These are phyloP conservation scores for Rhinatrema bivittatum DNA, from an alignment of 2,797 vertebrate genomes.

Conservation along the genomic window DNA sequence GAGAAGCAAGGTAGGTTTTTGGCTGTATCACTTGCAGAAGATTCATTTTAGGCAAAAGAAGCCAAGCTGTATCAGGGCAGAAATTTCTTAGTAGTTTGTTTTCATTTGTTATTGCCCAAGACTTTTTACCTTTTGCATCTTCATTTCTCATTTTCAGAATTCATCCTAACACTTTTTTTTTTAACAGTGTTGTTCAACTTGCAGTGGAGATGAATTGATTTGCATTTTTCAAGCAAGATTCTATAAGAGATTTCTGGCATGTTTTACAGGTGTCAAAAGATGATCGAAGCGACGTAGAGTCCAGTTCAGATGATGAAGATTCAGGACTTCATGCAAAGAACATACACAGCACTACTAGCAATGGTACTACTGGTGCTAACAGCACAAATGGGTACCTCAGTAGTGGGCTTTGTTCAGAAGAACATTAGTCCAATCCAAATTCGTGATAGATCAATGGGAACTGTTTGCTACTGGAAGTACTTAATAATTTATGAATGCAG, in stretches of 20 bases:
- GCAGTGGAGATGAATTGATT: neutral
- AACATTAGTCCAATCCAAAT: constrained; percentile 69
- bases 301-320: constrained; percentile 92
- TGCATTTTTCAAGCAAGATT: neutral
- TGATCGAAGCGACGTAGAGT: constrained; percentile 88
- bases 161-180: too few relatives aligned
- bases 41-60: too few relatives aligned
- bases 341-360: constrained; percentile 58
- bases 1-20: too few relatives aligned
- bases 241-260: neutral
- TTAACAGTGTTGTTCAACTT: too few relatives aligned
- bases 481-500: constrained; percentile 69
- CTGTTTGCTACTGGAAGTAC: constrained; percentile 74
- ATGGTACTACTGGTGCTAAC: constrained; percentile 69
- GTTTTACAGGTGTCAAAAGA: constrained; percentile 83
- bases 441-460: constrained; percentile 61
- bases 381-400: constrained; percentile 91
- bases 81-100: too few relatives aligned
- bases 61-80: too few relatives aligned
- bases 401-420: constrained; percentile 62
- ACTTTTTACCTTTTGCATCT: too few relatives aligned
- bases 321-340: constrained; percentile 64
- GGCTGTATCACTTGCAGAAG: too few relatives aligned
- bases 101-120: too few relatives aligned
- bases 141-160: too few relatives aligned